phyloP scores from a whole-genome alignment of 1,140 invertebrate genomes.

The Maniola jurtina region DNA sequence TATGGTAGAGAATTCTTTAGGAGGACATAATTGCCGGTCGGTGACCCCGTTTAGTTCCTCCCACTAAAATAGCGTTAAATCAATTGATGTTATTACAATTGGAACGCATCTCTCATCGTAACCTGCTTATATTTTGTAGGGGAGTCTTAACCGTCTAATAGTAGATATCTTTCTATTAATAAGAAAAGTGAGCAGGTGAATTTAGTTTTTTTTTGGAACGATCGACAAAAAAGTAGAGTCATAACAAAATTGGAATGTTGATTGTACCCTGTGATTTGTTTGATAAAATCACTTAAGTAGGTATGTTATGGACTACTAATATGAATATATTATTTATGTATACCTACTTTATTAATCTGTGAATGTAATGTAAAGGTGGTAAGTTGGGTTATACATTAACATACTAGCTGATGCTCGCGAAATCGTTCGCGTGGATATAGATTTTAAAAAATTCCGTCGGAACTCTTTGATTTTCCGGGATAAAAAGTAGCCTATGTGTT shows the following conservation, averaged over 20 bases:
- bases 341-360: too few species aligned
- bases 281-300: neutral
- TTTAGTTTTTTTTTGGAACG: neutral
- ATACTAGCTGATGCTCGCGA: too few species aligned
- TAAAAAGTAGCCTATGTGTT: too few species aligned
- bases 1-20: constrained; percentile 59
- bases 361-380: too few species aligned
- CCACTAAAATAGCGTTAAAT: constrained; percentile 76
- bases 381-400: too few species aligned
- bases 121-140: constrained; percentile 51
- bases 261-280: neutral
- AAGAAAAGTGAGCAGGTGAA: constrained; percentile 9
- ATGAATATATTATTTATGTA: too few species aligned
- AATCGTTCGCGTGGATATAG: too few species aligned
- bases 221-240: constrained; percentile 5
- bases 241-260: neutral
- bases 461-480: too few species aligned
- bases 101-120: constrained; percentile 65
- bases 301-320: too few species aligned
- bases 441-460: too few species aligned
- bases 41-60: constrained; percentile 72
- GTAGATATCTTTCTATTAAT: neutral
- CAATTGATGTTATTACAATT: constrained; percentile 77
- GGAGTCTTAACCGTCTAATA: constrained; percentile 29
- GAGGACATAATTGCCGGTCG: constrained; percentile 75